Conservation (phyloP, 1,140 invertebrate genomes). For the Eurosta solidaginis region DNA sequence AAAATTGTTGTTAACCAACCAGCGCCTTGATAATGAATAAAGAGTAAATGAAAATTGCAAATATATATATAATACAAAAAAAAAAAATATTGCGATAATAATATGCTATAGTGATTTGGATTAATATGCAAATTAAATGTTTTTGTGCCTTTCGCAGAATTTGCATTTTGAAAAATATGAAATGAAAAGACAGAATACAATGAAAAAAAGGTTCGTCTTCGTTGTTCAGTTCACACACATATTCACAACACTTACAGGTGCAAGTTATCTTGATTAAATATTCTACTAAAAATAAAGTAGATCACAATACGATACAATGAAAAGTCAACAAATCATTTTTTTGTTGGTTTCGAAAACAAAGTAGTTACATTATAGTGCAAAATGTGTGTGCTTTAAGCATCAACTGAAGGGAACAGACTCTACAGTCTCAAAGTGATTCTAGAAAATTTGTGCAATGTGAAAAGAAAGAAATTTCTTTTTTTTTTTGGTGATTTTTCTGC, state of each 20-base stretch:
- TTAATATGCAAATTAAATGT: conserved; percentile 51
- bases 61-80: conserved; percentile 16
- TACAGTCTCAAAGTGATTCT: not conserved
- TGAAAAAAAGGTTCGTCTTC: conserved; percentile 11
- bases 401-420: no score
- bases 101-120: conserved; percentile 36
- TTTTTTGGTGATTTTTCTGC: not conserved
- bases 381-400: not conserved
- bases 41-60: conserved; percentile 19
- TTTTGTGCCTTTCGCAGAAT: conserved; percentile 39
- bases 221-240: not conserved
- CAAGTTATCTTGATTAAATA: conserved; percentile 33
- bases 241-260: not conserved
- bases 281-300: conserved; percentile 15
- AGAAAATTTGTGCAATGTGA: not conserved
- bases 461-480: not conserved
- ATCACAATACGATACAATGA: not conserved
- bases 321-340: not conserved
- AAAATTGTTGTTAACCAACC: conserved; percentile 32
- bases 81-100: conserved; percentile 7
- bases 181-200: not conserved
- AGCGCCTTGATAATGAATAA: conserved; percentile 27
- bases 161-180: conserved; percentile 44
- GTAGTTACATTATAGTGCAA: not conserved
- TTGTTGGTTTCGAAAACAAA: not conserved